A percentile compares a stretch with the other conserved stretches of the same genome.
Evolutionary conservation across 2,113 vertebrate species (phyloP).

Genomic region (Oreotrochilus melanogaster): DNA sequence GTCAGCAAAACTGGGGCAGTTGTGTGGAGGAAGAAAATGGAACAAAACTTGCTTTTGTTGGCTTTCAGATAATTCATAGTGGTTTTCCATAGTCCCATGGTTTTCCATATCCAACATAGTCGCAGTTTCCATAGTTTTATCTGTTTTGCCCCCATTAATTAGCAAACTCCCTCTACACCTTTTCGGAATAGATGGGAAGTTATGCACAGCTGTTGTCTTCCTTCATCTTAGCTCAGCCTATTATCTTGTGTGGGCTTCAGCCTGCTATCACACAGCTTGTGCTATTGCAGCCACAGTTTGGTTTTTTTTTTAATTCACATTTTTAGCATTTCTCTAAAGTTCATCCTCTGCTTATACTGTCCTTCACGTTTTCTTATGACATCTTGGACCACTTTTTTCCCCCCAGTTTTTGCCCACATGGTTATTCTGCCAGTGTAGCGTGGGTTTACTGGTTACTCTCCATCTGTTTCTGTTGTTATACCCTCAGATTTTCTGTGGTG

Average conservation of each 20-base stretch:
- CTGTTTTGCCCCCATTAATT: not conserved
- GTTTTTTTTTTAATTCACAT: not conserved
- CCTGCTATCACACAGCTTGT: not conserved
- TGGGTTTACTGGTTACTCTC: not conserved
- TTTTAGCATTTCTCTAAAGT: not conserved
- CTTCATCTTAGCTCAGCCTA: not conserved
- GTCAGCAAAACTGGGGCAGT: slow-evolving; percentile 58
- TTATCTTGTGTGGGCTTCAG: not conserved
- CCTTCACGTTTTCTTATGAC: not conserved
- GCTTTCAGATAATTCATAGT: not conserved
- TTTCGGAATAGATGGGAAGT: not conserved
- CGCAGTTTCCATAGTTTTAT: not conserved
- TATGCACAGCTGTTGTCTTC: accelerated
- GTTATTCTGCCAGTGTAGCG: not conserved
- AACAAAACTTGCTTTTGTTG: not conserved
- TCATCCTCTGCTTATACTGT: not conserved
- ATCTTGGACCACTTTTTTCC: not conserved
- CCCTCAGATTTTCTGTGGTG: not conserved
- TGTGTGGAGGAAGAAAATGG: not conserved
- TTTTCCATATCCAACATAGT: no score
- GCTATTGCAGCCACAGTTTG: not conserved
- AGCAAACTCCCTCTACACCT: not conserved
- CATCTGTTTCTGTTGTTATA: not conserved
- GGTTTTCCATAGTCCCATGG: not conserved
- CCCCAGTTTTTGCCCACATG: not conserved